Evolutionary conservation across 2,888 invertebrate species (phyloP), one percentile per base, ranked within the genome.

Genomic region (Bhutanitis thaidina): DNA sequence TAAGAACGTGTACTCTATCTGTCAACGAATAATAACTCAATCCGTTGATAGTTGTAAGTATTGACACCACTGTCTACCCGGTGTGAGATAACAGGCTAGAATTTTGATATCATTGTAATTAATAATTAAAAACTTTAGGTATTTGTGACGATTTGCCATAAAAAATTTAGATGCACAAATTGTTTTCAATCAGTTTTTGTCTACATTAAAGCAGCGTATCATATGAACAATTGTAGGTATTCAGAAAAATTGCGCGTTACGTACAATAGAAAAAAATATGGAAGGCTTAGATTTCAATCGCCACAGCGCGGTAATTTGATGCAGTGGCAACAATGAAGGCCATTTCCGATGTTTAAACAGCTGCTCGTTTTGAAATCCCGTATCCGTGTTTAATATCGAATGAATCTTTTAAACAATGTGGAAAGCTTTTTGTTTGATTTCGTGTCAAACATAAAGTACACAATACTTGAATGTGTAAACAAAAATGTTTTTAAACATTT

Each of bases 211-310:
- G 43, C 32, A 13, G 32, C 27, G 25, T 35, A 40, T 41, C 40
- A 29, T 20, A 16, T 41, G 36, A 46, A 51, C 45, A 45, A 45
- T 41, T 3, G 41, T 41, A 29, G 14, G 50, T 54, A 64, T 54
- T 64, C 58, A 67, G 69, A 69, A 62, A 74, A 76, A 69, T 60
- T 60, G 65, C 58, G 59, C 53, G 64, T 74, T 75, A 65, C 65
- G 57, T 65, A 74, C 51, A 52, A 52, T 52, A 43, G 37, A 74
- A 66, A 61, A 72, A 69, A 57, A 44, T 40, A 43, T 62, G 64
- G 58, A 56, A 66, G 64, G 65, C 59, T 74, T 66, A 70, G 78
- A 81, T 82, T 74, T 70, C 69, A 72, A 79, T 79, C 76, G 75
- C 60, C 63, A 61, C 56, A 57, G 54, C 56, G 61, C 57, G 57